Conservation (phyloP, 2,888 invertebrate species). For the Dryomyza anilis region DNA sequence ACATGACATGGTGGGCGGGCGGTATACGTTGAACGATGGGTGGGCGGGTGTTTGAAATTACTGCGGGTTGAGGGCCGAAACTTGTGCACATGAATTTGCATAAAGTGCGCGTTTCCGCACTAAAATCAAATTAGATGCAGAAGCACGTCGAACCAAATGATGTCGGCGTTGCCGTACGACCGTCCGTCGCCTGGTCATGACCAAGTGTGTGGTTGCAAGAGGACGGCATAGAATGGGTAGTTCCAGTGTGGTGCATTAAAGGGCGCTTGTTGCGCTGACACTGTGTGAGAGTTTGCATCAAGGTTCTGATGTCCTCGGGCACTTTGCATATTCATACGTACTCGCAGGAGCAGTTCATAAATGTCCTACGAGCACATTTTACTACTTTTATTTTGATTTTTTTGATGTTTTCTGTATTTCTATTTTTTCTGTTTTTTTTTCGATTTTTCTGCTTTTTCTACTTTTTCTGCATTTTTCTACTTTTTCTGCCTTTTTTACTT, state of each 20-base stretch:
- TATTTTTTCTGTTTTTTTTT: neutral
- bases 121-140: constrained; percentile 27
- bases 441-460: neutral
- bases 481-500: too few species aligned
- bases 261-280: neutral
- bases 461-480: too few species aligned
- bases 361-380: constrained; percentile 4
- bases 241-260: neutral
- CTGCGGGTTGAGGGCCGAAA: neutral
- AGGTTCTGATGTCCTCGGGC: neutral
- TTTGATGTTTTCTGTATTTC: neutral
- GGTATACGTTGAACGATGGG: neutral
- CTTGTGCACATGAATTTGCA: constrained; percentile 20
- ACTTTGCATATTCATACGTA: constrained; percentile 9
- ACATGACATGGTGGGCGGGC: neutral
- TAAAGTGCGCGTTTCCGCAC: constrained; percentile 23
- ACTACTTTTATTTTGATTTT: neutral
- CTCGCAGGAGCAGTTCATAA: constrained; percentile 6
- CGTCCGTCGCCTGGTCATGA: neutral
- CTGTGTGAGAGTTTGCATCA: neutral
- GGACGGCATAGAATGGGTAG: neutral
- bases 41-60: neutral
- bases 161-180: neutral
- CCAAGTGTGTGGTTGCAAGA: neutral
- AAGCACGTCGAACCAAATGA: constrained; percentile 23